Base-by-base conservation (phyloP, 2,113 vertebrate genomes). In the Xerus inauris region DNA sequence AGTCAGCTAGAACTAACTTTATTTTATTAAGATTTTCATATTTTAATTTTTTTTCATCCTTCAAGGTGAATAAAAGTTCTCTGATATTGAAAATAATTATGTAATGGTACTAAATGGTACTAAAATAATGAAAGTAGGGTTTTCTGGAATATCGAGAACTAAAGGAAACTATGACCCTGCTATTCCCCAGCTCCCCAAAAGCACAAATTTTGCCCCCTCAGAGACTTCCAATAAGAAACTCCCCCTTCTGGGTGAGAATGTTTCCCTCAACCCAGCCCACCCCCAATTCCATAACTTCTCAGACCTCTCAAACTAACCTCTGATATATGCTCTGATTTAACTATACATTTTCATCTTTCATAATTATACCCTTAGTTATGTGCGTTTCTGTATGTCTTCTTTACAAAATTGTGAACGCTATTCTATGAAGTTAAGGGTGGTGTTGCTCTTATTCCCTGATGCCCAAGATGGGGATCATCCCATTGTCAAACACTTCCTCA, bases 1-100 rank as follows among this genome's bases (percentile, higher is more conserved):
- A 94, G 67, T 62, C 80, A 95, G 80, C 57, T 80, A 81, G 87
- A 97, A 87, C 42, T 87, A 83, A 92, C 26, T 91, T 96, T 65
- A 88, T 42, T 94, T 95, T 93, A 88, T 96, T 96, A 97, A 94
- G 64, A 62, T 83, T 96, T 94, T 81, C 38, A 45, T 64, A 57
- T 65, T 76, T 77, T 86, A 77, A 38, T 81, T 57, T 9, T 67
- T 38, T 71, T 71, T 59, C 3, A 42, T 82, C 89, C 69, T 20
- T 79, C 59, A 95, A 95, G 76, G 59, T 97, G 88, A 94, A 45
- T 47, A 94, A 90, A 51, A 94, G 24, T 3, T 47, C 57, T 95
- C 9, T 89, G n/a, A 57, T 83, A 80, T 45, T 19, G 22, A 77
- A 59, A 47, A 3, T 79, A 16, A 4, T 57, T 62, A 28, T 40